Percentiles rank a stretch among this genome's conserved stretches.
Evolutionary conservation across 2,797 vertebrate species (phyloP).

Genomic region (Australoheros facetus): DNA sequence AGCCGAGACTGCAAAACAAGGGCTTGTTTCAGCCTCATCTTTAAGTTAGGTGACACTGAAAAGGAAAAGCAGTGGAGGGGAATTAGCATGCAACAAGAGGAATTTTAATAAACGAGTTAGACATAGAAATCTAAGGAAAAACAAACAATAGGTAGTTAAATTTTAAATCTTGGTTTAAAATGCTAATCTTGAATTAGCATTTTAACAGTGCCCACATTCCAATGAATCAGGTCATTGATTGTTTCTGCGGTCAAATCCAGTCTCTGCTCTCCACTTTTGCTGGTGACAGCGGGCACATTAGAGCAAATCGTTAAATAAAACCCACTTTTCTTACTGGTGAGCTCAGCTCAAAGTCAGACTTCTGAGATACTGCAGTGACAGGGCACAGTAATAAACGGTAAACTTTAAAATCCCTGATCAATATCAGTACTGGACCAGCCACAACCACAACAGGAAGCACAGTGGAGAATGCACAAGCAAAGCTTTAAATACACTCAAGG

Average conservation of each 20-base stretch:
- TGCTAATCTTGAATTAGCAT: not conserved
- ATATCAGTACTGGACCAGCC: conserved; percentile 26
- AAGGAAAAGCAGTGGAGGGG: not conserved
- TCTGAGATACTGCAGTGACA: not conserved
- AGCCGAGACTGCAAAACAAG: not conserved
- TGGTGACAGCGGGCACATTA: not conserved
- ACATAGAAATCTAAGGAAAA: not conserved
- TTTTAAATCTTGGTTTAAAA: no score
- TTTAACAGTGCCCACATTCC: not conserved
- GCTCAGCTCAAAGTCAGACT: not conserved
- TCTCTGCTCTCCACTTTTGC: not conserved
- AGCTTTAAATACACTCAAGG: conserved; percentile 59
- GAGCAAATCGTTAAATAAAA: conserved; percentile 46
- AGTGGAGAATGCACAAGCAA: conserved; percentile 53
- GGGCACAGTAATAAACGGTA: conserved; percentile 20
- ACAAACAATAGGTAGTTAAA: not conserved
- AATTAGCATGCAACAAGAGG: not conserved
- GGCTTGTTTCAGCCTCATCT: not conserved
- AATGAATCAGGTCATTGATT: conserved; percentile 17
- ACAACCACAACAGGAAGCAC: not conserved
- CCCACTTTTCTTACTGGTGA: conserved; percentile 4
- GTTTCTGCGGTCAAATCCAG: not conserved
- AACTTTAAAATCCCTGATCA: not conserved
- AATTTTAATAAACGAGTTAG: not conserved
- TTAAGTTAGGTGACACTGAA: not conserved